Evolutionary conservation across 2,797 vertebrate species (phyloP).

Genomic region (Xiphophorus birchmanni): DNA sequence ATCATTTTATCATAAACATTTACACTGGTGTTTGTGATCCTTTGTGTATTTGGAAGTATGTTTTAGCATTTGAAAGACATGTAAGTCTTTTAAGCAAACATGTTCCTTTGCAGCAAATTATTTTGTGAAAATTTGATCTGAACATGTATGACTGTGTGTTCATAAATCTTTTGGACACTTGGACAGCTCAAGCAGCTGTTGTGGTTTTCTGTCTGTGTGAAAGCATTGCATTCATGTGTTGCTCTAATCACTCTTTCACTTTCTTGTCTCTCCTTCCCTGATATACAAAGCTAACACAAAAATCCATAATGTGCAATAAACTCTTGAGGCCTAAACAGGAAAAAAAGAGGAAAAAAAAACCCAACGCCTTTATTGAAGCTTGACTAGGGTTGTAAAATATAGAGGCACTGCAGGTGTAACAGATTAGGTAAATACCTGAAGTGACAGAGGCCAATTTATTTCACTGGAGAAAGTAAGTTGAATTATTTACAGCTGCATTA

Average conservation of each 20-base stretch:
- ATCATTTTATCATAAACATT: background rate
- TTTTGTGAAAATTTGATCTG: background rate
- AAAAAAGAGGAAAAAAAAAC: conserved; percentile 5
- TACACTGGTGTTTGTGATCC: too few relatives aligned
- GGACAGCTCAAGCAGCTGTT: conserved; percentile 30
- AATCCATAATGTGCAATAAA: conserved; percentile 53
- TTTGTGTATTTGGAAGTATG: background rate
- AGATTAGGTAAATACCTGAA: conserved; percentile 62
- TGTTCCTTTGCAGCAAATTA: background rate
- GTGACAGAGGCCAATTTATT: conserved; percentile 66
- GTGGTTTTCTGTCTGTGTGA: conserved; percentile 7
- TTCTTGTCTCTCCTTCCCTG: conserved; percentile 26
- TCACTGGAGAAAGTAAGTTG: conserved; percentile 45
- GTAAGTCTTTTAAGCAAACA: background rate
- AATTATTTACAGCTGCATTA: conserved; percentile 68
- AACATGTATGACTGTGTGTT: background rate
- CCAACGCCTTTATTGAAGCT: conserved; percentile 20
- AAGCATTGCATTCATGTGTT: conserved; percentile 30
- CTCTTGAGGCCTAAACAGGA: conserved; percentile 33
- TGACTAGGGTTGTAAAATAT: conserved; percentile 45
- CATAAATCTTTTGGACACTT: conserved; percentile 24
- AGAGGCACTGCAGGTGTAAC: conserved; percentile 47
- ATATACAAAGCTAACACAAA: conserved; percentile 35
- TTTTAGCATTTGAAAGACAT: background rate
- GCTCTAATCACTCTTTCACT: conserved; percentile 36